Base-by-base conservation (phyloP, 2,797 vertebrate species). In the Balearica regulorum region DNA sequence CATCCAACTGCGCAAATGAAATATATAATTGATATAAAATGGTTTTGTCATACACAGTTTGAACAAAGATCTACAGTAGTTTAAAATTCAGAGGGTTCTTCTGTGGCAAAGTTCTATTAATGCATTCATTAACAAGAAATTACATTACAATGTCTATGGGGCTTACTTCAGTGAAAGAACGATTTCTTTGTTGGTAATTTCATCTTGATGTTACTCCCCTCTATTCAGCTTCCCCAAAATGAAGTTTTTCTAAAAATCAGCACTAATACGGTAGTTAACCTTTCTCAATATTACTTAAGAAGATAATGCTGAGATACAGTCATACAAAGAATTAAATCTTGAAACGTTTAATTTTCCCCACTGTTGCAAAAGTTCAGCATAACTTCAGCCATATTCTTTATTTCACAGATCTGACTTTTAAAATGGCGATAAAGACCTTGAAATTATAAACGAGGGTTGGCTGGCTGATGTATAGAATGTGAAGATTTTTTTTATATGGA, bases 1-100 rank as follows among this genome's bases (percentile, higher is more conserved):
- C 80, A 96, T 91, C 88, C 95, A 96, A 91, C 90, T 96, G 94
- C 92, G 89, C 83, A 96, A 96, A 95, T 97, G 87, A 96, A 94
- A 93, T 89, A 76, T 83, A 57, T 95, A 97, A 96, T 96, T 95
- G 93, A 73, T 96, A 94, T 89, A 95, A 97, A 96, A 95, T 90
- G 53, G 19, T 96, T 96, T 88, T 96, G 91, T 97, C 82, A 70
- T 88, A 91, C 64, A 73, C 61, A 86, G 29, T 95, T 94, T 95
- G 88, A 95, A 92, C 84, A 87, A 95, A 91, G 48, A 90, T 93
- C 95, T 83, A 43, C 90, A 83, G 57, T 65, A 85, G 82, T 68
- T 97, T 95, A 94, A 93, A 97, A 94, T 92, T 93, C 87, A 91
- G 62, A 79, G 35, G 41, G 16, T 76, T 89, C 29, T 93, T 93